Conservation (phyloP, 2,888 invertebrate genomes). For the Matsumyia berberina region DNA sequence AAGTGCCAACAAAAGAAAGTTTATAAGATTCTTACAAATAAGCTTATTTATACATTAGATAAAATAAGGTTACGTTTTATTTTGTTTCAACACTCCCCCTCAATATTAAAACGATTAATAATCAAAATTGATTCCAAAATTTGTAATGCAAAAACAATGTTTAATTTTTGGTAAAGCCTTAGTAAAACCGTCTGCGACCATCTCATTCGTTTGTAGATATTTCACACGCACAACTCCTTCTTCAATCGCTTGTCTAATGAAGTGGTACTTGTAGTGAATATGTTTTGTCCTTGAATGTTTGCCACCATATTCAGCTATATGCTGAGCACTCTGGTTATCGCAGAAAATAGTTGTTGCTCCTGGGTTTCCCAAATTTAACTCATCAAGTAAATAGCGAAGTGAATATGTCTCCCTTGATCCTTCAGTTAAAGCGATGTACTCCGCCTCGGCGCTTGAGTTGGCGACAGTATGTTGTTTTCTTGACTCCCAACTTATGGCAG, state of each 20-base stretch:
- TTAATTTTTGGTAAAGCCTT: slow-evolving; percentile 9
- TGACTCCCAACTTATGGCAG: slow-evolving; percentile 18
- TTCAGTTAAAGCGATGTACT: slow-evolving; percentile 11
- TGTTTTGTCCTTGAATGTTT: slow-evolving; percentile 36
- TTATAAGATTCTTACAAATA: too few species aligned
- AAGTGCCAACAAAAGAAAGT: too few species aligned
- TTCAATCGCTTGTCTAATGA: slow-evolving; percentile 11
- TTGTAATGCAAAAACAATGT: slow-evolving; percentile 1
- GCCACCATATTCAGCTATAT: slow-evolving; percentile 15
- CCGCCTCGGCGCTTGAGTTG: slow-evolving; percentile 28
- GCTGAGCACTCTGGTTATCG: slow-evolving; percentile 26
- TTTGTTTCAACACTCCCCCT: too few species aligned
- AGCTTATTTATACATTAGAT: too few species aligned
- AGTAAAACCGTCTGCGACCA: slow-evolving; percentile 22
- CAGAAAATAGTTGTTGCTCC: not conserved
- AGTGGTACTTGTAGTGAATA: slow-evolving; percentile 19
- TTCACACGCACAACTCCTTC: not conserved
- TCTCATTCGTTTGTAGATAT: slow-evolving; percentile 16
- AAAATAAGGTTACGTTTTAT: too few species aligned
- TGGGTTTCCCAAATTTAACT: not conserved
- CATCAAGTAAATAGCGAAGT: slow-evolving; percentile 16
- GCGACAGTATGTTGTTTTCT: slow-evolving; percentile 9
- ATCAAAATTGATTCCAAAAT: slow-evolving; percentile 3
- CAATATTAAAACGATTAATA: too few species aligned
- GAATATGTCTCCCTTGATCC: slow-evolving; percentile 16